phyloP scores from a whole-genome alignment of 2,888 invertebrate species.

The Megamerina dolium region DNA sequence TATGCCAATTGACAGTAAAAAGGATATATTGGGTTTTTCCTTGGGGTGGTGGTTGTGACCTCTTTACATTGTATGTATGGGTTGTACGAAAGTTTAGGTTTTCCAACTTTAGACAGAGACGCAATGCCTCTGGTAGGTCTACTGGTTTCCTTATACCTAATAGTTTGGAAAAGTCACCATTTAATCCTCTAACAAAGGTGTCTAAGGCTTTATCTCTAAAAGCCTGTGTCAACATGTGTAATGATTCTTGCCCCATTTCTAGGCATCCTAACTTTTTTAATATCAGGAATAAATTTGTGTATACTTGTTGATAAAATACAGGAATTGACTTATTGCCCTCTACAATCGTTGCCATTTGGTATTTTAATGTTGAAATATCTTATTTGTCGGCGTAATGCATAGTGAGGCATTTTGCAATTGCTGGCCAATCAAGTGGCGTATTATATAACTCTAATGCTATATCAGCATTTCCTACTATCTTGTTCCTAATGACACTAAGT shows the following conservation, averaged over 20 bases:
- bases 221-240: not conserved
- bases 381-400: no score
- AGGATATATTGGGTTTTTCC: constrained; percentile 1
- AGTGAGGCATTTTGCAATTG: no score
- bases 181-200: not conserved
- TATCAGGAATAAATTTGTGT: no score
- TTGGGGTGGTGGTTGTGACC: constrained; percentile 7
- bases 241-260: not conserved
- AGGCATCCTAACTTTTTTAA: not conserved
- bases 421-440: no score
- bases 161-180: constrained; percentile 1
- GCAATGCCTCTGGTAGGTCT: not conserved
- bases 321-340: not conserved
- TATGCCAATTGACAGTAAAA: constrained; percentile 12
- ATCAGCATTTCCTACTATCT: no score
- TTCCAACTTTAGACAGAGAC: no score
- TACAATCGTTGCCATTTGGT: constrained; percentile 1
- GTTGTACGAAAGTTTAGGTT: constrained; percentile 9
- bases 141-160: not conserved
- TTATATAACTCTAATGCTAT: no score
- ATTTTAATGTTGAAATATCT: no score
- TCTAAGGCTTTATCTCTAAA: constrained; percentile 1
- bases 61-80: constrained; percentile 3
- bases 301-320: constrained; percentile 1
- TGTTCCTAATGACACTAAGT: no score